A percentile compares a stretch with the other conserved stretches of the same genome.
Conservation (phyloP, 2,113 vertebrate species). For the Dromiciops gliroides region DNA sequence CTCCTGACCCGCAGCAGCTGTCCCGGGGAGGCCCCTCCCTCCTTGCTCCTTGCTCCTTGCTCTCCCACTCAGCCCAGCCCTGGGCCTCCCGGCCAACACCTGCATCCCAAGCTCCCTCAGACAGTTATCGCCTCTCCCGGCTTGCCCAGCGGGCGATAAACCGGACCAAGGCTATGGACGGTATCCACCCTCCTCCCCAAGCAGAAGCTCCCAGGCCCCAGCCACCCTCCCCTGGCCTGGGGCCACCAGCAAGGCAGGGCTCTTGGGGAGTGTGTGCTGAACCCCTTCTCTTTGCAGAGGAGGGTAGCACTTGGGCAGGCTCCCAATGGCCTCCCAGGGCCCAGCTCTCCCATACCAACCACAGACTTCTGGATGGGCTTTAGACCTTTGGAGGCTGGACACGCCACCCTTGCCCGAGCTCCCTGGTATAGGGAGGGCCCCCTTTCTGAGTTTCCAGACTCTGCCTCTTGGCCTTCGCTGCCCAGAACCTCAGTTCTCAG, state of each 20-base stretch:
- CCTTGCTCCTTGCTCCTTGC: neutral
- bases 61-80: neutral
- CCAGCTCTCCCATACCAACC: neutral
- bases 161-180: constrained; percentile 4
- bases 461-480: neutral
- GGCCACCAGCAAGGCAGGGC: no score
- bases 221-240: neutral
- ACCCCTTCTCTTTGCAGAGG: constrained; percentile 3
- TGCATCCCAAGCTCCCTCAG: neutral
- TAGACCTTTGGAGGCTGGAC: no score
- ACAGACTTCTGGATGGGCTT: neutral
- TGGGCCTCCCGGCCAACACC: neutral
- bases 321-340: no score
- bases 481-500: neutral
- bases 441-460: neutral
- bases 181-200: constrained; percentile 13
- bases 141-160: neutral
- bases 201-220: neutral
- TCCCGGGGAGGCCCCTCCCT: neutral
- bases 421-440: neutral
- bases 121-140: neutral
- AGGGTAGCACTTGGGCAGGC: neutral
- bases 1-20: constrained; percentile 69
- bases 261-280: neutral
- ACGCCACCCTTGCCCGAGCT: no score